These are phyloP conservation scores for Entomyzon cyanotis DNA, from an alignment of 2,113 vertebrate species.

Conservation along the genomic window DNA sequence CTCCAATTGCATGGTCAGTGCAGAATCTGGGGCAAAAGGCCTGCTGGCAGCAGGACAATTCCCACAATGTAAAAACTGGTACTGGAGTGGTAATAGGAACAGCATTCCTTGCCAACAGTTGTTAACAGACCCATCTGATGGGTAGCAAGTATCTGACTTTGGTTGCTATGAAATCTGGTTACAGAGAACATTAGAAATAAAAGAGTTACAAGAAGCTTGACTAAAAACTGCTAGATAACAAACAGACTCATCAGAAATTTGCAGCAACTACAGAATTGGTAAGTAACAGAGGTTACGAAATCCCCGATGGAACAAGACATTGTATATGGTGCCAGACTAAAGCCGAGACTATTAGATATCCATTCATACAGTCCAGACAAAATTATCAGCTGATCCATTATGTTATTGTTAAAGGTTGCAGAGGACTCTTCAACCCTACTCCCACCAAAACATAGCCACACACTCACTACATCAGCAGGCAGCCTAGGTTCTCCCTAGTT, in stretches of 20 bases:
- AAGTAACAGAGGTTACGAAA: background rate
- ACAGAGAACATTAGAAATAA: background rate
- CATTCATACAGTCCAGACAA: background rate
- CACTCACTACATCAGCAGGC: background rate
- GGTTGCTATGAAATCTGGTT: constrained; percentile 3
- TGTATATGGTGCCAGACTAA: background rate
- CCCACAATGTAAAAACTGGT: background rate
- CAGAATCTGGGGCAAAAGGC: background rate
- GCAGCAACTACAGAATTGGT: background rate
- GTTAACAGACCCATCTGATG: background rate
- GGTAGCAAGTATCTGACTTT: background rate
- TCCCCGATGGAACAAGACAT: background rate
- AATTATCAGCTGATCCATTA: background rate
- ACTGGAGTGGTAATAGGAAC: background rate
- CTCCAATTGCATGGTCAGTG: background rate
- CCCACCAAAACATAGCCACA: background rate
- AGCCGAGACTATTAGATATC: background rate
- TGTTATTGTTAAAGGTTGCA: background rate
- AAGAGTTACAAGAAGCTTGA: background rate
- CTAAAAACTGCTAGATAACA: background rate
- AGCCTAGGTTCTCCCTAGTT: background rate
- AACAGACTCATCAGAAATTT: background rate
- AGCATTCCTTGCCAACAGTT: background rate
- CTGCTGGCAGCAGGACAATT: background rate
- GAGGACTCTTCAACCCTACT: background rate